phyloP scores from a whole-genome alignment of 2,888 invertebrate genomes.

The Tuberolachnus salignus region DNA sequence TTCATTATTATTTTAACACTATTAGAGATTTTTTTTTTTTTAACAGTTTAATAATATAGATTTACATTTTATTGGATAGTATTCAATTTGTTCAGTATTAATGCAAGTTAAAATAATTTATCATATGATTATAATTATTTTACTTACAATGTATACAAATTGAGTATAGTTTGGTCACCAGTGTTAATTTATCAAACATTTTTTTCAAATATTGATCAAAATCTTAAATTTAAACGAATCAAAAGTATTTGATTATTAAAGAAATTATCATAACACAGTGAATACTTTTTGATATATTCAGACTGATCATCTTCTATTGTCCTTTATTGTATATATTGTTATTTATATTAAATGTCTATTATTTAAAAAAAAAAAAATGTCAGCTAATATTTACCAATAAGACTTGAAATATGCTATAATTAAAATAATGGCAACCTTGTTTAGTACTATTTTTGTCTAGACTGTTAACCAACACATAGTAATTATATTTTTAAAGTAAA shows the following conservation, averaged over 20 bases:
- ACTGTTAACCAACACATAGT: slow-evolving; percentile 21
- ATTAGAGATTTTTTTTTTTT: neutral
- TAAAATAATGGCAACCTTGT: slow-evolving; percentile 14
- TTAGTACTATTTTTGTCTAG: slow-evolving; percentile 2
- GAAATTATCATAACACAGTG: slow-evolving; percentile 10
- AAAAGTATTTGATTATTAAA: neutral
- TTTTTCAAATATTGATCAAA: slow-evolving; percentile 7
- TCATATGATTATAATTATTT: neutral
- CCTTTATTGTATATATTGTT: slow-evolving; percentile 10
- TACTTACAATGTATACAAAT: neutral
- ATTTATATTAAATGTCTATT: slow-evolving; percentile 22
- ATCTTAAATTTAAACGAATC: neutral
- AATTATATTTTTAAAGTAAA: slow-evolving; percentile 21
- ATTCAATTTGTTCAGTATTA: slow-evolving; percentile 11
- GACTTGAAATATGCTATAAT: slow-evolving; percentile 50
- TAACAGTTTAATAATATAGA: neutral
- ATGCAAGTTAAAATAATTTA: slow-evolving; percentile 14
- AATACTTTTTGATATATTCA: slow-evolving; percentile 10
- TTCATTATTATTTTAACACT: slow-evolving; percentile 13
- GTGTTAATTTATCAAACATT: neutral
- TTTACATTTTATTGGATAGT: slow-evolving; percentile 1
- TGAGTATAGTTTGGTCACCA: neutral
- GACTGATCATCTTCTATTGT: slow-evolving; percentile 26
- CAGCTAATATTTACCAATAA: slow-evolving; percentile 33
- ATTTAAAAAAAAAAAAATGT: neutral